Conservation (phyloP, 2,888 invertebrate species). For the Loripinus fragilis region DNA sequence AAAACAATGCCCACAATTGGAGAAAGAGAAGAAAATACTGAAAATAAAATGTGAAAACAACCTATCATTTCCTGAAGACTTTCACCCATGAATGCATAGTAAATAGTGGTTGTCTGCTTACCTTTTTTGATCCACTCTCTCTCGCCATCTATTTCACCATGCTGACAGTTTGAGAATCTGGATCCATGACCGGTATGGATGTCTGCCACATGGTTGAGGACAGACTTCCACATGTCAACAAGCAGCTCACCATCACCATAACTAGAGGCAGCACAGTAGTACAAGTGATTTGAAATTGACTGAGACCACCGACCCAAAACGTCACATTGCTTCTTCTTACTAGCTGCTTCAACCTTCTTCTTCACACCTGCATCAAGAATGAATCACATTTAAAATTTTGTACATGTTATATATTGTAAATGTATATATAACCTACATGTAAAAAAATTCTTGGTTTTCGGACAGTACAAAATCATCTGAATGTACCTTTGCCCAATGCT, state of each 20-base stretch:
- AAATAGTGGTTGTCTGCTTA: not conserved
- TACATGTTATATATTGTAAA: not conserved
- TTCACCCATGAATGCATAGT: too few species aligned
- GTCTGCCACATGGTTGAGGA: not conserved
- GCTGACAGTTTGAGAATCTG: not conserved
- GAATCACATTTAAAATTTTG: not conserved
- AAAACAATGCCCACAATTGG: too few species aligned
- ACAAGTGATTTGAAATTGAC: constrained; percentile 10
- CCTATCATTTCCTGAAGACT: too few species aligned
- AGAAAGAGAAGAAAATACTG: too few species aligned
- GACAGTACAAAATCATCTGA: not conserved
- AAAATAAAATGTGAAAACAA: too few species aligned
- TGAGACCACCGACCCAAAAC: not conserved
- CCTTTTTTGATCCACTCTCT: constrained; percentile 7
- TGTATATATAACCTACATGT: not conserved
- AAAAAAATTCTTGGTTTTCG: not conserved
- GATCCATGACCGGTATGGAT: not conserved
- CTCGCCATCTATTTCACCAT: not conserved
- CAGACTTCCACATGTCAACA: not conserved
- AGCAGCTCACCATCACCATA: constrained; percentile 5
- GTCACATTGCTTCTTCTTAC: not conserved
- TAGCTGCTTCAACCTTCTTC: constrained; percentile 13
- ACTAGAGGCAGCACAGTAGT: constrained; percentile 5
- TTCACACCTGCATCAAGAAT: not conserved
- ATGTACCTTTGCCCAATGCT: not conserved